These are phyloP conservation scores for Zaprionus nigranus DNA, from an alignment of 1,140 invertebrate genomes.

Conservation along the genomic window DNA sequence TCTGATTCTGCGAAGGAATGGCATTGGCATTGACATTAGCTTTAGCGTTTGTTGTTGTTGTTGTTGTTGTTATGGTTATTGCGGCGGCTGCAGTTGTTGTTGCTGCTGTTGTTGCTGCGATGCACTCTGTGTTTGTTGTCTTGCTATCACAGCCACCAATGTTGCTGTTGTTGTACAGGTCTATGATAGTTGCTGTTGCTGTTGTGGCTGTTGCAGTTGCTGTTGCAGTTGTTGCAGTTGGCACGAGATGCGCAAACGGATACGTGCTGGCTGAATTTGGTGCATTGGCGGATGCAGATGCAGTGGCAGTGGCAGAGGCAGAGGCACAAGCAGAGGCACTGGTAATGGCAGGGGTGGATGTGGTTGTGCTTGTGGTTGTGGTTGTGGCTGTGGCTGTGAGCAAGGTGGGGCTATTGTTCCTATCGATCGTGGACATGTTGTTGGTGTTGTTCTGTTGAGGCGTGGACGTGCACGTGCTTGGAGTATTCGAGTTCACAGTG, in stretches of 20 bases:
- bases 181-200: slow-evolving; percentile 49
- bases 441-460: slow-evolving; percentile 50
- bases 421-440: slow-evolving; percentile 45
- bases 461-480: slow-evolving; percentile 69
- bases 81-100: slow-evolving; percentile 44
- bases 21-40: slow-evolving; percentile 80
- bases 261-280: slow-evolving; percentile 58
- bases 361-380: slow-evolving; percentile 21
- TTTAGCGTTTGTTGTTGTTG: slow-evolving; percentile 67
- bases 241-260: slow-evolving; percentile 61
- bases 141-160: slow-evolving; percentile 46
- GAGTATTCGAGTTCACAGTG: slow-evolving; percentile 57
- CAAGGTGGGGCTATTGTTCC: slow-evolving; percentile 43
- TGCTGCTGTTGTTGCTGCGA: slow-evolving; percentile 49
- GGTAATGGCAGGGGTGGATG: slow-evolving; percentile 16
- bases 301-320: slow-evolving; percentile 37
- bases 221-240: slow-evolving; percentile 39
- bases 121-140: slow-evolving; percentile 44
- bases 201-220: slow-evolving; percentile 56
- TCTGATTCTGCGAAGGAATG: slow-evolving; percentile 80
- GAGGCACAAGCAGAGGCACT: slow-evolving; percentile 38
- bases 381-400: slow-evolving; percentile 30
- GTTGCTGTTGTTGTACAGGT: slow-evolving; percentile 56
- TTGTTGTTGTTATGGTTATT: slow-evolving; percentile 39
- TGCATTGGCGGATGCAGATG: slow-evolving; percentile 44